Percentiles rank a stretch among this genome's conserved stretches.
Conservation (phyloP, 2,113 vertebrate genomes). For the Anhinga rufa region DNA sequence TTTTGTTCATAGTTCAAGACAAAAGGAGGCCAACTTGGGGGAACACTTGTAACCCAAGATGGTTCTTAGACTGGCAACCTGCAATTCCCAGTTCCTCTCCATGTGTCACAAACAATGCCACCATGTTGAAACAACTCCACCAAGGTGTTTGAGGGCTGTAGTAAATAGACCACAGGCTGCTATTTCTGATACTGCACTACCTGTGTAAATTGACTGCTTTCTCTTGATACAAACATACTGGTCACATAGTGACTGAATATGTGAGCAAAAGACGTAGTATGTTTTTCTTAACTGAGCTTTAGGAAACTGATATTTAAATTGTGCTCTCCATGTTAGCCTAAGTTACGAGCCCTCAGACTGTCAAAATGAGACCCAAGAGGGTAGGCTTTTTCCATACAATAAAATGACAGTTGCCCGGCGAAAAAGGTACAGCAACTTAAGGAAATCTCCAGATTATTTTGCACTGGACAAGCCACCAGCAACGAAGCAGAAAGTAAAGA, state of each 20-base stretch:
- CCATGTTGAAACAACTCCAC: not conserved
- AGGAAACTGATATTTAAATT: not conserved
- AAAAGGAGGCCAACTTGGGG: not conserved
- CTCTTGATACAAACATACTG: not conserved
- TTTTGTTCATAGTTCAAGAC: not conserved
- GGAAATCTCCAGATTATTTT: not conserved
- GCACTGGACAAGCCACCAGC: not conserved
- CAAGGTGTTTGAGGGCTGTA: not conserved
- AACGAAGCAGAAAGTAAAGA: not conserved
- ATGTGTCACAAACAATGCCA: not conserved
- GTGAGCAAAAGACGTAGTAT: not conserved
- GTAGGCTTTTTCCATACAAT: not conserved
- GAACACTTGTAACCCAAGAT: not conserved
- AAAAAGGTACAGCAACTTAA: not conserved
- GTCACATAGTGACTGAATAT: not conserved
- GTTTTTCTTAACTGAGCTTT: not conserved
- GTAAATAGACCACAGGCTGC: not conserved
- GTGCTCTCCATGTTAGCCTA: not conserved
- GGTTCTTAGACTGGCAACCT: not conserved
- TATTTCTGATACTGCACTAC: not conserved
- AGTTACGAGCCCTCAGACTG: not conserved
- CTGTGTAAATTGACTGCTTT: not conserved
- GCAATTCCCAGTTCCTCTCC: not conserved
- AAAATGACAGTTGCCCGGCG: not conserved
- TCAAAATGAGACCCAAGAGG: not conserved